These are phyloP conservation scores for Darevskia mixta DNA, from an alignment of 2,797 vertebrate genomes.

Conservation along the genomic window DNA sequence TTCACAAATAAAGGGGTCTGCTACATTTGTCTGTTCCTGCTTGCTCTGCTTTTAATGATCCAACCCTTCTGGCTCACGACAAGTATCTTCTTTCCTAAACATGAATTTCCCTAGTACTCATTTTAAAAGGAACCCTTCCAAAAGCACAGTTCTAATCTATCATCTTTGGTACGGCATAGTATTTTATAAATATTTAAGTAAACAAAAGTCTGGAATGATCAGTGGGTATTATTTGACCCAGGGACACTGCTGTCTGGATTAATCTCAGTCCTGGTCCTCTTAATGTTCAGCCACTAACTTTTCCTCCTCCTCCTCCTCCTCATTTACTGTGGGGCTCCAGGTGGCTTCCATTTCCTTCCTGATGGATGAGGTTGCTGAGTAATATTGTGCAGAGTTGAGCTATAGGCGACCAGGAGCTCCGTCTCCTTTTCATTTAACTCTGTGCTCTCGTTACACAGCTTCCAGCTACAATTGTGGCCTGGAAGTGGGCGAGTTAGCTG, in stretches of 20 bases:
- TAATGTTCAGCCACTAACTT: background rate
- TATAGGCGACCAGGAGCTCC: background rate
- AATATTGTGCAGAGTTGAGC: background rate
- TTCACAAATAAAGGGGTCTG: slow-evolving; percentile 2
- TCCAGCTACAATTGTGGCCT: background rate
- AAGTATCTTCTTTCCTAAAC: background rate
- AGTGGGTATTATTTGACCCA: background rate
- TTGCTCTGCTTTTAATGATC: slow-evolving; percentile 25
- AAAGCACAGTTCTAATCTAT: background rate
- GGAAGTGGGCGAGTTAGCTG: background rate
- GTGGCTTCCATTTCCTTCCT: slow-evolving; percentile 22
- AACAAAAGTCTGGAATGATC: background rate
- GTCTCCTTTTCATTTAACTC: slow-evolving; percentile 8
- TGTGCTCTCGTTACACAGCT: background rate
- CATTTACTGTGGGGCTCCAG: background rate
- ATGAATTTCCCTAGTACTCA: background rate
- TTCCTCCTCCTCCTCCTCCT: background rate
- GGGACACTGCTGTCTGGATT: background rate
- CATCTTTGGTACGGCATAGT: background rate
- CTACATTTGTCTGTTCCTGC: slow-evolving; percentile 14
- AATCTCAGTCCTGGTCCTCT: background rate
- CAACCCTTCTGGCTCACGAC: background rate
- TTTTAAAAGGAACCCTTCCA: background rate
- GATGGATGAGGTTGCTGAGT: slow-evolving; percentile 8
- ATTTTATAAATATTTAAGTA: background rate